Conservation (phyloP, 2,113 vertebrate species). For the Trinectes maculatus region DNA sequence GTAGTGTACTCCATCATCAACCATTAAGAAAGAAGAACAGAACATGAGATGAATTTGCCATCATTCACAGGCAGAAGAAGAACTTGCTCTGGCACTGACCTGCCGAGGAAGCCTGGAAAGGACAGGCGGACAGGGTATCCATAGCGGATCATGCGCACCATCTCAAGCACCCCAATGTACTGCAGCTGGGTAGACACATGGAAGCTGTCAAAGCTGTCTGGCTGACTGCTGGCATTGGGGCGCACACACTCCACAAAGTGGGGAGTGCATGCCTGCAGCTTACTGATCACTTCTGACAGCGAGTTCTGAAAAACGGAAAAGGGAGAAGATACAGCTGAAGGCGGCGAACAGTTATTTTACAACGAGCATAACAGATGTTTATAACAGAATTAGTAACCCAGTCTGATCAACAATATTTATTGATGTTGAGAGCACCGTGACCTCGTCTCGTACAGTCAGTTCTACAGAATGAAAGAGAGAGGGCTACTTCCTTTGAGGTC, state of each 20-base stretch:
- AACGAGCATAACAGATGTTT: not conserved
- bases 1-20: constrained; percentile 11
- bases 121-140: constrained; percentile 90
- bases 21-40: constrained; percentile 15
- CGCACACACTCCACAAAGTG: constrained; percentile 93
- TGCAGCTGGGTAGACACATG: constrained; percentile 94
- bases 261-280: constrained; percentile 86
- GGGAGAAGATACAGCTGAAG: not conserved
- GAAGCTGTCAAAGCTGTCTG: constrained; percentile 88
- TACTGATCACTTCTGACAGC: constrained; percentile 86
- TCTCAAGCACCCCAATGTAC: constrained; percentile 91
- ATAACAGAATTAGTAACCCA: not conserved
- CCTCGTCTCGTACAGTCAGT: not conserved
- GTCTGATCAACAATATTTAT: constrained; percentile 6
- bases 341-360: not conserved
- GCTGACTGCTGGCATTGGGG: constrained; percentile 84
- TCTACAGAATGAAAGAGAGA: not conserved
- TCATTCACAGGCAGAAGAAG: not conserved
- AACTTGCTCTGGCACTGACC: constrained; percentile 79
- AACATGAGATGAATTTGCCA: constrained; percentile 9
- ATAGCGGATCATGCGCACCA: constrained; percentile 92
- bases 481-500: constrained; percentile 11
- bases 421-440: not conserved
- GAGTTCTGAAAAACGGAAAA: constrained; percentile 82
- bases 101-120: constrained; percentile 89